These are phyloP conservation scores for Schizopygopsis malacanthus DNA, from an alignment of 2,797 vertebrate species.

Conservation along the genomic window DNA sequence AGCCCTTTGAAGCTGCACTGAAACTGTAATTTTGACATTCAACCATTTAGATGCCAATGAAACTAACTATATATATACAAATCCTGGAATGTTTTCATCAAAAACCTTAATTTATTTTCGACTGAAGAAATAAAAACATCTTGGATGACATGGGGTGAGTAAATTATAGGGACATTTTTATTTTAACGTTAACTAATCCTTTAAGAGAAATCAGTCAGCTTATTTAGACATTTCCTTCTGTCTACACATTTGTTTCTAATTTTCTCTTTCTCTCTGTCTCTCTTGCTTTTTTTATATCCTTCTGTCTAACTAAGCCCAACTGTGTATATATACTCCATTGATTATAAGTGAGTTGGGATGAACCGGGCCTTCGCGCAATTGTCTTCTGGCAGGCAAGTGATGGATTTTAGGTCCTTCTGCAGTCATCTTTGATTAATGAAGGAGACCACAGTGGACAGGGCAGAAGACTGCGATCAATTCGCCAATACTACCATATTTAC, in stretches of 20 bases:
- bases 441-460: slow-evolving; percentile 71
- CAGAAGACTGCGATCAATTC: slow-evolving; percentile 72
- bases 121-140: too few relatives aligned
- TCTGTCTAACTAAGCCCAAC: slow-evolving; percentile 72
- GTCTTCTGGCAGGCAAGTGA: slow-evolving; percentile 77
- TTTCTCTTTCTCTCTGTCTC: slow-evolving; percentile 60
- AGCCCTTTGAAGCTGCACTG: too few relatives aligned
- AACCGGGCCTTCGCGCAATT: slow-evolving; percentile 80
- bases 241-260: neutral
- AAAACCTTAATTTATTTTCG: too few relatives aligned
- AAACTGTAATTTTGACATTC: too few relatives aligned
- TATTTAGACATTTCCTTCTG: neutral
- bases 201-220: neutral
- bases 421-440: slow-evolving; percentile 79
- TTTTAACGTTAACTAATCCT: too few relatives aligned
- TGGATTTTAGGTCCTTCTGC: slow-evolving; percentile 78
- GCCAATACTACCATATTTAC: slow-evolving; percentile 79
- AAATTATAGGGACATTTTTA: too few relatives aligned
- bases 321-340: slow-evolving; percentile 76
- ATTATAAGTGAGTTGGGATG: slow-evolving; percentile 84
- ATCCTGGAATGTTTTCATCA: too few relatives aligned
- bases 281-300: slow-evolving; percentile 68
- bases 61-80: too few relatives aligned
- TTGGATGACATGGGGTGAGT: too few relatives aligned
- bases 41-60: too few relatives aligned